Percentiles rank a stretch among this genome's conserved stretches.
phyloP scores from a whole-genome alignment of 92 coral and sea anemone genomes.

The Porites divaricata region DNA sequence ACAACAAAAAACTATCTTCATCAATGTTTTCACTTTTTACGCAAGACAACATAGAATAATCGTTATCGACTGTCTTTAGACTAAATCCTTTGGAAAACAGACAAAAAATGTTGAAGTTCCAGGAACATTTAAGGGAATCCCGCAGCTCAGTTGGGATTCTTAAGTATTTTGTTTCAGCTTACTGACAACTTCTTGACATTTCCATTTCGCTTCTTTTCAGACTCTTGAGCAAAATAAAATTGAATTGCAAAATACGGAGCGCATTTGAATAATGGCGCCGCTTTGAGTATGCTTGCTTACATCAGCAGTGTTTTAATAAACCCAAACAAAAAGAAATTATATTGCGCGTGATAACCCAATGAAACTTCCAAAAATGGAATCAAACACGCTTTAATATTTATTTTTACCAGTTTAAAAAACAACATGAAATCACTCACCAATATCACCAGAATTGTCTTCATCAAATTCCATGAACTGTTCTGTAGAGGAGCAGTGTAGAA shows the following conservation, averaged over 20 bases:
- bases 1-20: too few species aligned
- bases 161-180: too few species aligned
- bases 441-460: slow-evolving; percentile 91
- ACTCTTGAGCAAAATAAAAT: too few species aligned
- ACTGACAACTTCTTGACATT: too few species aligned
- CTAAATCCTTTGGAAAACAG: background rate
- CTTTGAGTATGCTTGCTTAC: background rate
- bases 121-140: background rate
- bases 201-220: too few species aligned
- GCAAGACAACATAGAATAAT: too few species aligned
- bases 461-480: slow-evolving; percentile 99
- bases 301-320: background rate
- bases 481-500: slow-evolving; percentile 29
- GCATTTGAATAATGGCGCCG: too few species aligned
- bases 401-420: background rate
- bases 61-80: too few species aligned
- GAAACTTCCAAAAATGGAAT: slow-evolving; percentile 25
- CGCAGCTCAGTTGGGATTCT: too few species aligned
- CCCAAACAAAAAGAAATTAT: slow-evolving; percentile 6
- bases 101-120: background rate
- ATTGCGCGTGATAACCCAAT: background rate
- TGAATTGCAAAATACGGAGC: too few species aligned
- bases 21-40: too few species aligned
- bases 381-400: background rate
- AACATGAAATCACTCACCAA: slow-evolving; percentile 72